A percentile compares a stretch with the other conserved stretches of the same genome.
Conservation (phyloP, 1,140 invertebrate species). For the Cardiocondyla obscurior region DNA sequence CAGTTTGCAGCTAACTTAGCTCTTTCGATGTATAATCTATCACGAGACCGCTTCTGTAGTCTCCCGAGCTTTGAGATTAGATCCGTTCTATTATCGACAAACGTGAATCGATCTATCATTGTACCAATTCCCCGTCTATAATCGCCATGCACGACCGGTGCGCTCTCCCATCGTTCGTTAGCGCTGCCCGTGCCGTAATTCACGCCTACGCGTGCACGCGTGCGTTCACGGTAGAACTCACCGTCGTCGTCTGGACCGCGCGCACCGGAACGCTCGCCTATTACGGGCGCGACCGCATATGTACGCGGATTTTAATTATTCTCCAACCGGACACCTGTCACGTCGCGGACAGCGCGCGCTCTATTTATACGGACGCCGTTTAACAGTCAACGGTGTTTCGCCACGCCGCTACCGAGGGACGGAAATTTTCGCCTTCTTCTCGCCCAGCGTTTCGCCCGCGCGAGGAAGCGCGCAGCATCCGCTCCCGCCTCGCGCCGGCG, state of each 20-base stretch:
- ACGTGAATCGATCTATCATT: constrained; percentile 52
- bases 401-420: constrained; percentile 2
- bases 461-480: neutral
- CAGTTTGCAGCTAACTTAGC: neutral
- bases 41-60: constrained; percentile 9
- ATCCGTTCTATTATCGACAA: constrained; percentile 26
- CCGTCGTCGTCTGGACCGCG: constrained; percentile 42
- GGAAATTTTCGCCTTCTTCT: constrained; percentile 16
- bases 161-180: constrained; percentile 61
- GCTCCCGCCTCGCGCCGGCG: neutral
- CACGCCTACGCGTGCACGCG: constrained; percentile 67
- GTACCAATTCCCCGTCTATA: neutral
- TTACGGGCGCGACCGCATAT: constrained; percentile 66
- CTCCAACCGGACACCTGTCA: constrained; percentile 76
- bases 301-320: constrained; percentile 75
- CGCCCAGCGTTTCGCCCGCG: neutral
- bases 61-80: neutral
- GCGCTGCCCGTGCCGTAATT: constrained; percentile 67
- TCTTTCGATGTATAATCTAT: neutral
- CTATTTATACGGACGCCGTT: constrained; percentile 63
- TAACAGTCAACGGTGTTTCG: constrained; percentile 55
- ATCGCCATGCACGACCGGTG: constrained; percentile 8
- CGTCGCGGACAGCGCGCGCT: constrained; percentile 61
- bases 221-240: constrained; percentile 17
- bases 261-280: constrained; percentile 66